These are phyloP conservation scores for Lindbergichthys nudifrons DNA, from an alignment of 2,797 vertebrate species.

Conservation along the genomic window DNA sequence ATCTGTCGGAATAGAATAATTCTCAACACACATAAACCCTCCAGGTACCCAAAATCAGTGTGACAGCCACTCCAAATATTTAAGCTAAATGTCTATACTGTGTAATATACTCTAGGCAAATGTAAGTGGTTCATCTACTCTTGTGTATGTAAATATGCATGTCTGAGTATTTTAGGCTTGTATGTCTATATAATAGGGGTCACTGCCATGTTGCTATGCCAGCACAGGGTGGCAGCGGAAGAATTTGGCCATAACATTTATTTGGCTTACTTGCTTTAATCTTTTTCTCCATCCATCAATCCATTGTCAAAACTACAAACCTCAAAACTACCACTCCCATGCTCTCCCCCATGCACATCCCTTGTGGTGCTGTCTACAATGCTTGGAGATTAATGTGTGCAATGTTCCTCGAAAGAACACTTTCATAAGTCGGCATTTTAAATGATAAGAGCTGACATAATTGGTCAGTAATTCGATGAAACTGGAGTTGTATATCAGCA, in stretches of 20 bases:
- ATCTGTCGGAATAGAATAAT: slow-evolving; percentile 57
- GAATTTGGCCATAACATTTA: slow-evolving; percentile 49
- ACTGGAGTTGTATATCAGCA: not conserved
- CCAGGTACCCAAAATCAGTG: slow-evolving; percentile 15
- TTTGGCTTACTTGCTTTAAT: slow-evolving; percentile 33
- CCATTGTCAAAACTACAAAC: slow-evolving; percentile 42
- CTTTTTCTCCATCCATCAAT: slow-evolving; percentile 59
- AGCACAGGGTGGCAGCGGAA: slow-evolving; percentile 37
- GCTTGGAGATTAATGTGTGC: slow-evolving; percentile 46
- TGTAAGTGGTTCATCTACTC: slow-evolving; percentile 9
- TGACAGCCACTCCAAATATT: slow-evolving; percentile 70
- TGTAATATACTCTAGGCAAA: slow-evolving; percentile 32
- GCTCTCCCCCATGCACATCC: slow-evolving; percentile 20
- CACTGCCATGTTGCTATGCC: slow-evolving; percentile 65
- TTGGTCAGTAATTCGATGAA: not conserved
- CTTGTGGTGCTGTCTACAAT: slow-evolving; percentile 14
- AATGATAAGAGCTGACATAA: not conserved
- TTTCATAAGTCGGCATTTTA: not conserved
- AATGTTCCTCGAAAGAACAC: slow-evolving; percentile 25
- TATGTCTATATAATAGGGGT: slow-evolving; percentile 21
- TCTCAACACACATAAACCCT: slow-evolving; percentile 40
- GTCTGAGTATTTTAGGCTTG: not conserved
- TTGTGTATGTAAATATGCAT: slow-evolving; percentile 1
- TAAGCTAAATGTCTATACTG: slow-evolving; percentile 36
- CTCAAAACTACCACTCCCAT: slow-evolving; percentile 29